Percentiles rank a stretch among this genome's conserved stretches.
Conservation (phyloP, 2,797 vertebrate species). For the Spondyliosoma cantharus region DNA sequence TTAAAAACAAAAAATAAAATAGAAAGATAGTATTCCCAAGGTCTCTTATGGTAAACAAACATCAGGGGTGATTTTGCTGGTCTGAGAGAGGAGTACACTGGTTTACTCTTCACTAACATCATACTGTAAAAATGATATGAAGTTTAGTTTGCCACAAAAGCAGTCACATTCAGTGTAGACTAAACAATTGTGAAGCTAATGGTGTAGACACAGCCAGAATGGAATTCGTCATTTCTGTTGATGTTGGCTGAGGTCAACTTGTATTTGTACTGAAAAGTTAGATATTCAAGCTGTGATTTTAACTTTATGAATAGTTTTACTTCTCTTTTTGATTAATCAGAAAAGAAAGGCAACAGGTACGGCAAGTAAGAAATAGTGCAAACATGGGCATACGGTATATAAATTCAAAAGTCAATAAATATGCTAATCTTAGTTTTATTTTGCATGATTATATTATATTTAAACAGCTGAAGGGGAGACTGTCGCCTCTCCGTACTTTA, state of each 20-base stretch:
- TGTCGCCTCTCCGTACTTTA: conserved; percentile 11
- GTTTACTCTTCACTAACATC: not conserved
- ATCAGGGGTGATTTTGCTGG: not conserved
- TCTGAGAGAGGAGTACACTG: not conserved
- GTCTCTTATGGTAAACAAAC: conserved; percentile 2
- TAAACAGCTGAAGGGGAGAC: conserved; percentile 15
- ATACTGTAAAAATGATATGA: conserved; percentile 12
- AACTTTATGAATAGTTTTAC: not conserved
- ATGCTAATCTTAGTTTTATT: not conserved
- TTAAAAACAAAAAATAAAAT: not conserved
- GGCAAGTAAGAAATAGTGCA: too few relatives aligned
- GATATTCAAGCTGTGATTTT: not conserved
- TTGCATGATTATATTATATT: conserved; percentile 13
- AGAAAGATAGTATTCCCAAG: not conserved
- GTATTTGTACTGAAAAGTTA: conserved; percentile 2
- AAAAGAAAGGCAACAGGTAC: conserved; percentile 1
- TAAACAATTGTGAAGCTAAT: too few relatives aligned
- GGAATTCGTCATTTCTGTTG: not conserved
- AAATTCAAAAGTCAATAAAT: not conserved
- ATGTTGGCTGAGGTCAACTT: not conserved
- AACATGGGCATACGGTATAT: not conserved
- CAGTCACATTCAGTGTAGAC: not conserved
- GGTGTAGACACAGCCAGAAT: not conserved
- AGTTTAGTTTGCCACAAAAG: conserved; percentile 3
- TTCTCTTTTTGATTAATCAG: too few relatives aligned